Conservation (phyloP, 2,797 vertebrate species). For the Gymnoscopelus braueri region DNA sequence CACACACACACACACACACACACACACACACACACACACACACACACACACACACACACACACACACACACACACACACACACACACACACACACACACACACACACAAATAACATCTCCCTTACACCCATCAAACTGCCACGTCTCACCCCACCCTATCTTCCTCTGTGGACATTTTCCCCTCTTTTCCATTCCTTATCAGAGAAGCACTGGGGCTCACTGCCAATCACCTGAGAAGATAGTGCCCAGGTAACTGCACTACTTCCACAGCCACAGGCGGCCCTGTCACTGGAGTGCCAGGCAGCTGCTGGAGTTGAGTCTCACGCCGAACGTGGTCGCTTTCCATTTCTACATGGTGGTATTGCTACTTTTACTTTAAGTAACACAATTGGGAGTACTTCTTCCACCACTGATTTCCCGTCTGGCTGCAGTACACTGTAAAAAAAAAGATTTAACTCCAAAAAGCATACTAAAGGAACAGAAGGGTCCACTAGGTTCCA, state of each 20-base stretch:
- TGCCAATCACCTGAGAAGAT: constrained; percentile 63
- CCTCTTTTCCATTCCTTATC: constrained; percentile 60
- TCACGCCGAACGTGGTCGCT: too few species aligned
- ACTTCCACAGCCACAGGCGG: constrained; percentile 37
- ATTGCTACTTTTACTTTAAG: too few species aligned
- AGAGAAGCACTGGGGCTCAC: constrained; percentile 40
- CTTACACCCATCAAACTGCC: not conserved
- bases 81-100: not conserved
- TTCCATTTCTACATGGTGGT: too few species aligned
- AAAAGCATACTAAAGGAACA: too few species aligned
- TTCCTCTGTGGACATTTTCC: constrained; percentile 44
- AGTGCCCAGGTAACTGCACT: constrained; percentile 41
- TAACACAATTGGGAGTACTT: too few species aligned
- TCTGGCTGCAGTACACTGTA: too few species aligned
- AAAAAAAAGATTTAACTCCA: too few species aligned
- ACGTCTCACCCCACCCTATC: constrained; percentile 9
- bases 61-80: not conserved
- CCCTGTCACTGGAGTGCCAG: constrained; percentile 25
- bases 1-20: not conserved
- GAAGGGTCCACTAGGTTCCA: too few species aligned
- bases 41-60: not conserved
- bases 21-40: not conserved
- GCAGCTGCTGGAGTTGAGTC: too few species aligned
- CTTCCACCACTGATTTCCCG: too few species aligned
- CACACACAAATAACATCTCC: not conserved